Evolutionary conservation across 2,888 invertebrate genomes (phyloP).

Genomic region (Dicyrtomina minuta): DNA sequence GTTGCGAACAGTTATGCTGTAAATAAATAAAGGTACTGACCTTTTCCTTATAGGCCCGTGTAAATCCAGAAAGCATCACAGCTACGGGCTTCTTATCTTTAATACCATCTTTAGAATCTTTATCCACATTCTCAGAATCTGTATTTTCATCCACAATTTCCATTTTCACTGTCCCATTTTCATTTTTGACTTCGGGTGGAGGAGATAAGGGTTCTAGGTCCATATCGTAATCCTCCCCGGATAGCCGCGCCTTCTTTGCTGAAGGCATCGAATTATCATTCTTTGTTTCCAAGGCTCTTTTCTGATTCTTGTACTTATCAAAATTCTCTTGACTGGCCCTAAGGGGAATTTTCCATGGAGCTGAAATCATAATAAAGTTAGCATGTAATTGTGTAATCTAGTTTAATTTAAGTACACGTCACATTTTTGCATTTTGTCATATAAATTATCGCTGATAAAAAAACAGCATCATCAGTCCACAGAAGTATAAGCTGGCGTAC

Average conservation of each 20-base stretch:
- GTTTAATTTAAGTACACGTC: not conserved
- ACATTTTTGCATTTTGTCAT: too few relatives aligned
- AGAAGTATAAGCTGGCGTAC: constrained; percentile 62
- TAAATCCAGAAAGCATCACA: constrained; percentile 40
- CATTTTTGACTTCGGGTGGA: not conserved
- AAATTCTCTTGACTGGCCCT: constrained; percentile 84
- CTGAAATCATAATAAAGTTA: constrained; percentile 59
- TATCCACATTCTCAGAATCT: constrained; percentile 1
- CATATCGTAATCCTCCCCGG: constrained; percentile 5
- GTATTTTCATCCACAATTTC: constrained; percentile 8
- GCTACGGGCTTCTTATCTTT: constrained; percentile 13
- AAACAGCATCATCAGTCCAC: too few relatives aligned
- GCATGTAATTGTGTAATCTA: not conserved
- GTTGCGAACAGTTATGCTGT: too few relatives aligned
- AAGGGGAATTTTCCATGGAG: constrained; percentile 91
- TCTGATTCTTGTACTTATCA: constrained; percentile 75
- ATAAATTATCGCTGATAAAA: too few relatives aligned
- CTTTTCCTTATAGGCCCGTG: constrained; percentile 33
- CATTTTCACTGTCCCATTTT: not conserved
- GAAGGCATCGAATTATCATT: constrained; percentile 7
- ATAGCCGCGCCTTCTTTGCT: constrained; percentile 19
- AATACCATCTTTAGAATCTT: not conserved
- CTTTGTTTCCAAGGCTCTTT: constrained; percentile 36
- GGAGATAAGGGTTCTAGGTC: constrained; percentile 28
- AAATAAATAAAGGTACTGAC: too few relatives aligned